Evolutionary conservation across 2,113 vertebrate genomes (phyloP).

Genomic region (Craseonycteris thonglongyai): DNA sequence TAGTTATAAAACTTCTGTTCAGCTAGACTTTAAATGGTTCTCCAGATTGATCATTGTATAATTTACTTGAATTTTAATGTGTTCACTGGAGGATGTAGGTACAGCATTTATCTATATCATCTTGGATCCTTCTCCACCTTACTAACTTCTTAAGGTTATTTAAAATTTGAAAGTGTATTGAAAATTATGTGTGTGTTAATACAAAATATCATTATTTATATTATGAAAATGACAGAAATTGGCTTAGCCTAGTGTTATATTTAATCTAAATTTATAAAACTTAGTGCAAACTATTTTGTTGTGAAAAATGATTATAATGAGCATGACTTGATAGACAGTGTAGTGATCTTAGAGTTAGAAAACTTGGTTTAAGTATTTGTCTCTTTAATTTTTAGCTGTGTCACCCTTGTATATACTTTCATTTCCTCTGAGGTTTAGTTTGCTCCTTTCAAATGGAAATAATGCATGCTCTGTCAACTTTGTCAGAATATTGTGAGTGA

Average conservation of each 20-base stretch:
- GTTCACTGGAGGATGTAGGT: too few relatives aligned
- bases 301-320: neutral
- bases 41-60: too few relatives aligned
- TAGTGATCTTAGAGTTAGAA: neutral
- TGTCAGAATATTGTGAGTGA: neutral
- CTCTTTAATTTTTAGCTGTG: neutral
- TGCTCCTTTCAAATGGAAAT: neutral
- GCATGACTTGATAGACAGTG: neutral
- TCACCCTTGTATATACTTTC: neutral
- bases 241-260: neutral
- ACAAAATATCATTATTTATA: neutral
- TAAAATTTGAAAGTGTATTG: neutral
- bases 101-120: too few relatives aligned
- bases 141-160: neutral
- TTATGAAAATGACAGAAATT: neutral
- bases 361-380: neutral
- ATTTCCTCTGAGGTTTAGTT: neutral
- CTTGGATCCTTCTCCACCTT: neutral
- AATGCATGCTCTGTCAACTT: neutral
- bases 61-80: too few relatives aligned
- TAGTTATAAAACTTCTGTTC: too few relatives aligned
- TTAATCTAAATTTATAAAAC: neutral
- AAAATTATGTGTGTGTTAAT: neutral
- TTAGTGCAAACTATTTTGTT: neutral
- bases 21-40: too few relatives aligned